Percentiles rank a stretch among this genome's conserved stretches.
Evolutionary conservation across 1,140 invertebrate species (phyloP).

Genomic region (Ericerus pela): DNA sequence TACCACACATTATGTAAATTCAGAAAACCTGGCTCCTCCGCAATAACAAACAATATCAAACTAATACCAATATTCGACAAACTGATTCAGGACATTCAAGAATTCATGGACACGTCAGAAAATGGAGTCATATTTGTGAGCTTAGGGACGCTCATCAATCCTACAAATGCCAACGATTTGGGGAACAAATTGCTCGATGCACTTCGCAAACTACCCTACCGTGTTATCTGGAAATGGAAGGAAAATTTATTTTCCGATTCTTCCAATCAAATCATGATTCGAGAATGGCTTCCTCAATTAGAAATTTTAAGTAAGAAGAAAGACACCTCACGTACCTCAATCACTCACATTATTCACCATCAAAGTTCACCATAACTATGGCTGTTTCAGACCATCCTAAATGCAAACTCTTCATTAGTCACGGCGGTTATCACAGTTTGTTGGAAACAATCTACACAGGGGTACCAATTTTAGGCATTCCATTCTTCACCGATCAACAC

Average conservation of each 20-base stretch:
- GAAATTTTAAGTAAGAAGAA: constrained; percentile 46
- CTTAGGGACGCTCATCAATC: not conserved
- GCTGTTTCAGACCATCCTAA: constrained; percentile 46
- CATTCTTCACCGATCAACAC: constrained; percentile 46
- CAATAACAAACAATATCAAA: too few species aligned
- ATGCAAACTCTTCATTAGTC: constrained; percentile 48
- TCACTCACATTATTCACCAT: not conserved
- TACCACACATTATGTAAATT: too few species aligned
- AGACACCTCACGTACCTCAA: not conserved
- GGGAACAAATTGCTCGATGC: not conserved
- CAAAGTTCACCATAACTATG: not conserved
- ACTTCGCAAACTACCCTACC: not conserved
- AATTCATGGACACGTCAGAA: not conserved
- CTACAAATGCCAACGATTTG: not conserved
- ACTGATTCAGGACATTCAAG: not conserved
- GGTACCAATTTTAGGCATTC: constrained; percentile 50
- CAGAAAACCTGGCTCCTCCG: too few species aligned
- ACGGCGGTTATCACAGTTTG: constrained; percentile 49
- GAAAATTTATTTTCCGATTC: constrained; percentile 35
- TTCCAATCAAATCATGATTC: constrained; percentile 43
- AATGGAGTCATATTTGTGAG: not conserved
- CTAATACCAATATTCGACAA: too few species aligned
- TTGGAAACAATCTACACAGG: constrained; percentile 53
- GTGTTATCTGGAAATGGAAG: constrained; percentile 58
- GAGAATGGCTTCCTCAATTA: constrained; percentile 52